Percentiles rank a stretch among this genome's conserved stretches.
phyloP scores from a whole-genome alignment of 2,888 invertebrate species.

The Molanna angustata region DNA sequence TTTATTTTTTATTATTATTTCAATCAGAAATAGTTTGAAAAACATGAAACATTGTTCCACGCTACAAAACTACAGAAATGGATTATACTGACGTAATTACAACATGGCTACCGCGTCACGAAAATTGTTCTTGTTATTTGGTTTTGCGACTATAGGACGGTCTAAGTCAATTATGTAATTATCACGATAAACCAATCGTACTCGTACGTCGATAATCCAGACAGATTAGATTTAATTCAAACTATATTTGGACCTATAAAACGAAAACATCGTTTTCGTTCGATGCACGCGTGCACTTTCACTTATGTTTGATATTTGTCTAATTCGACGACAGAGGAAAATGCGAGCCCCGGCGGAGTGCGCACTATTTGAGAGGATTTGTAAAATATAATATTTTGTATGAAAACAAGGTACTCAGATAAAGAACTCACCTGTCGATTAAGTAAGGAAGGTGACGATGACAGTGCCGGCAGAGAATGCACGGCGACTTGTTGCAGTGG shows the following conservation, averaged over 20 bases:
- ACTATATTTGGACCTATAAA: neutral
- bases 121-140: constrained; percentile 29
- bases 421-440: constrained; percentile 20
- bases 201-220: neutral
- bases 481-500: constrained; percentile 38
- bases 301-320: no score
- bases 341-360: no score
- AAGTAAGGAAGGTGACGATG: constrained; percentile 18
- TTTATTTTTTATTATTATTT: no score
- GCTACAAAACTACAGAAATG: no score
- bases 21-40: constrained; percentile 20
- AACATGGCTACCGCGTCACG: constrained; percentile 54
- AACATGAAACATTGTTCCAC: constrained; percentile 23
- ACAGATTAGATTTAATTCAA: neutral
- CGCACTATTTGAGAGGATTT: no score
- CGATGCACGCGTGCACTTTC: no score
- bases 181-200: neutral
- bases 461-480: constrained; percentile 36
- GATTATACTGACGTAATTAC: constrained; percentile 53
- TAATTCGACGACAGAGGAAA: no score
- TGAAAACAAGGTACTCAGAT: no score
- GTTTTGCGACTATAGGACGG: constrained; percentile 14
- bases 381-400: no score
- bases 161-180: constrained; percentile 12
- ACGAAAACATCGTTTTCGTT: constrained; percentile 21